These are phyloP conservation scores for Mimas tiliae DNA, from an alignment of 2,888 invertebrate genomes.

Conservation along the genomic window DNA sequence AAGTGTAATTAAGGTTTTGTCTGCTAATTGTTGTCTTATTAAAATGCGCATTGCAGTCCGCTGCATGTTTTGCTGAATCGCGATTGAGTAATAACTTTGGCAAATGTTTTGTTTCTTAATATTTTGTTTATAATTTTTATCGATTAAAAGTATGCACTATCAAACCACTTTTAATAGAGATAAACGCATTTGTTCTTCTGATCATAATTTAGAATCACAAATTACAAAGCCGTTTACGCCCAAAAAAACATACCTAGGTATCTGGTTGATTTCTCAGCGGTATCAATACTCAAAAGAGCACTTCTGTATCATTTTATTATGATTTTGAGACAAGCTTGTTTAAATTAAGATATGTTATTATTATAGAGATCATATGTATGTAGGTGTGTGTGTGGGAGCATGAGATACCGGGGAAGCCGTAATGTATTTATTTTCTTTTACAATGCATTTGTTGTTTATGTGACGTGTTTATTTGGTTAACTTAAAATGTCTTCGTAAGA, in stretches of 20 bases:
- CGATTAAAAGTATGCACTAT: too few species aligned
- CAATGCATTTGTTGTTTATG: slow-evolving; percentile 42
- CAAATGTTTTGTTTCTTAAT: neutral
- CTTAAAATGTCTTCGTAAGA: slow-evolving; percentile 32
- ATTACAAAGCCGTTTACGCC: too few species aligned
- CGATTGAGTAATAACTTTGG: neutral
- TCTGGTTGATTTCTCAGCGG: too few species aligned
- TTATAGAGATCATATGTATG: slow-evolving; percentile 43
- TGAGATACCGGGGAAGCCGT: slow-evolving; percentile 22
- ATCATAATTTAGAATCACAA: too few species aligned
- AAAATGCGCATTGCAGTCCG: slow-evolving; percentile 2
- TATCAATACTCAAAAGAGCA: neutral
- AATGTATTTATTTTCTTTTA: slow-evolving; percentile 42
- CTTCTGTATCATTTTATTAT: neutral
- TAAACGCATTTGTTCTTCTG: too few species aligned
- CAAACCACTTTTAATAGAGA: too few species aligned
- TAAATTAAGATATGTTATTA: slow-evolving; percentile 49
- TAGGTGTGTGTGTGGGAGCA: slow-evolving; percentile 63
- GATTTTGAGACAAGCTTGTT: slow-evolving; percentile 27
- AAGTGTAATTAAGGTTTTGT: neutral
- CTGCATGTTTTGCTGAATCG: neutral
- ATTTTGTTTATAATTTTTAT: neutral
- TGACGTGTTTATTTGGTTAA: slow-evolving; percentile 46
- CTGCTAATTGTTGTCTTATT: slow-evolving; percentile 10
- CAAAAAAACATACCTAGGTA: too few species aligned